A percentile compares a stretch with the other conserved stretches of the same genome.
These are phyloP conservation scores for Drosophila atripex DNA, from an alignment of 2,888 invertebrate species.

Conservation along the genomic window DNA sequence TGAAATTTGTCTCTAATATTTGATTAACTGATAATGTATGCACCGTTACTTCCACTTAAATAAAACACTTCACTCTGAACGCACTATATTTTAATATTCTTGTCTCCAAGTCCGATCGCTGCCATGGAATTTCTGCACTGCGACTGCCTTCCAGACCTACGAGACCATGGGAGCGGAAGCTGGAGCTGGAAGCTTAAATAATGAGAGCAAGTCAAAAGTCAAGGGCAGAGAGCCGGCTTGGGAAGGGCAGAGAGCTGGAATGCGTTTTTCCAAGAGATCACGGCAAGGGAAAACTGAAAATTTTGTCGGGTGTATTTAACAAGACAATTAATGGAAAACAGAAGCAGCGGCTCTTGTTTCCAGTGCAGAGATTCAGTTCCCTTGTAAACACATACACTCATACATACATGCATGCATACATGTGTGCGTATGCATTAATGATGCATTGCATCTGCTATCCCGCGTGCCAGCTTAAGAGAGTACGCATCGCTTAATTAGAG, in stretches of 20 bases:
- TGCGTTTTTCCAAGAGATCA: too few relatives aligned
- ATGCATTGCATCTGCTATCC: constrained; percentile 56
- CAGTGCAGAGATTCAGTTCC: neutral
- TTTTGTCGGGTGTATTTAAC: neutral
- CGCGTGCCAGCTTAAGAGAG: constrained; percentile 52
- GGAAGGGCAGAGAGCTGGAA: too few relatives aligned
- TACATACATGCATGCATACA: constrained; percentile 5
- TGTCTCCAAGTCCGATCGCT: neutral
- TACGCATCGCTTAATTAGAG: constrained; percentile 67
- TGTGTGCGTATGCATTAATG: constrained; percentile 63
- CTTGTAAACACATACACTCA: neutral
- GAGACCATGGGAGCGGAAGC: too few relatives aligned
- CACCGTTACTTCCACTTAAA: constrained; percentile 3
- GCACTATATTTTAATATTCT: neutral
- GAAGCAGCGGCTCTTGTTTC: constrained; percentile 4
- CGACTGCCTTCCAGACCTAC: neutral
- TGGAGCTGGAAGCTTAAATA: too few relatives aligned
- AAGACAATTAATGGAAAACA: neutral
- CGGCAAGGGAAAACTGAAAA: too few relatives aligned
- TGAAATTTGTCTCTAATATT: too few relatives aligned
- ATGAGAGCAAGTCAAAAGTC: neutral
- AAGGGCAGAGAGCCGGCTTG: neutral
- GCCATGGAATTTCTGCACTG: neutral
- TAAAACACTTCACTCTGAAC: neutral
- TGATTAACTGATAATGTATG: too few relatives aligned